Evolutionary conservation across 1,140 invertebrate genomes (phyloP), one percentile per base, ranked within the genome.

Genomic region (Drosophila paulistorum): DNA sequence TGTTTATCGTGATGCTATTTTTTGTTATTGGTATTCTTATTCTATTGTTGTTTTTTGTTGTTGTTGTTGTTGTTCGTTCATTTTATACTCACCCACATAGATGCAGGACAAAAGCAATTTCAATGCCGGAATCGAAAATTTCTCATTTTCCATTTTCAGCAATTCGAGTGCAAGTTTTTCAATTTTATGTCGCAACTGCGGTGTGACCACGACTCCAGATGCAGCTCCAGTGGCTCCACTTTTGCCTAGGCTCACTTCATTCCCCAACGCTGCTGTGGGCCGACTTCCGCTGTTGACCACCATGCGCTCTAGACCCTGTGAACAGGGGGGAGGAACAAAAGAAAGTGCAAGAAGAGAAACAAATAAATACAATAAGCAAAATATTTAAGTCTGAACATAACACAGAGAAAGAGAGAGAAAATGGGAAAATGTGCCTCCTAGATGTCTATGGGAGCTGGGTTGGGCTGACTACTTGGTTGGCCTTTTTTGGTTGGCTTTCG

Each of bases 21-120:
- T 73, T 73, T 70, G 33, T 74, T 69, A 68, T 62, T 70, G 39
- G 70, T 73, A 35, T 73, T 68, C 14, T 57, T 61, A 66, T 64
- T 72, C 51, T 57, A 42, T 39, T 68, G 26, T 26, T 55, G 60
- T 48, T 41, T 30, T 26, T 26, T 26, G 23, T 26, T 26, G 33
- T 62, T 26, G 23, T 26, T 26, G 33, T 62, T 51, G 17, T 61
- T 37, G 11, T 23, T 55, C 20, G 45, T 39, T 48, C 13, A 17
- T 33, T 48, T 54, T 11, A 23, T 74, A 91, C 91, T 91, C 92
- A 94, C 94, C 95, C 70, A 95, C 94, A 92, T 97, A 97, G 94
- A 97, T 96, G 79, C 96, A 96, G 17, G 96, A 95, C 64, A 97
- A 92, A 73, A 97, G 93, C 30, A 97, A 92, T 77, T 96, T 95